Evolutionary conservation across 2,113 vertebrate genomes (phyloP).

Genomic region (Isichthys henryi): DNA sequence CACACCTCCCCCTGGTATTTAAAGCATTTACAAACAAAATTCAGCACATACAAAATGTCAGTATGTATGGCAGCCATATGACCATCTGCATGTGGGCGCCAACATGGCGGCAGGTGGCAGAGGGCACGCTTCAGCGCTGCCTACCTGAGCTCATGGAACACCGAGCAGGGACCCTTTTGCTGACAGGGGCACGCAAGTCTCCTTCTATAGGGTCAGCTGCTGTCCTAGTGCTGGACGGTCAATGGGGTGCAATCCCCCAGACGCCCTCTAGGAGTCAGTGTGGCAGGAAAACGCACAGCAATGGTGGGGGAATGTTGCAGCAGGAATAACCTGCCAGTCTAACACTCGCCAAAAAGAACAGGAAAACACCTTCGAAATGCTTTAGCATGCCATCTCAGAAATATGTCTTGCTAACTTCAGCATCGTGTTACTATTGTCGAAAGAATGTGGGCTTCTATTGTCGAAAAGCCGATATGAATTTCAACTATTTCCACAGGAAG

Average conservation of each 20-base stretch:
- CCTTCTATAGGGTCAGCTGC: not conserved
- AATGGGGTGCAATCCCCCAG: not conserved
- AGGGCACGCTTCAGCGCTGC: not conserved
- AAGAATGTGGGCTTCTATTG: not conserved
- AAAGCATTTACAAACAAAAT: conserved; percentile 4
- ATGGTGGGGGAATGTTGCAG: not conserved
- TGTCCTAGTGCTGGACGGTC: not conserved
- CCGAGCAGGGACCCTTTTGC: not conserved
- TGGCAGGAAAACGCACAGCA: not conserved
- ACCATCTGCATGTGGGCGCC: not conserved
- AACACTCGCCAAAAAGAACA: not conserved
- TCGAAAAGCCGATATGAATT: not conserved
- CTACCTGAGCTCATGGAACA: not conserved
- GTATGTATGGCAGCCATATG: not conserved
- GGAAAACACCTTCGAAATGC: not conserved
- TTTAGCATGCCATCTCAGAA: not conserved
- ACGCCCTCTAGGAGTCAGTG: not conserved
- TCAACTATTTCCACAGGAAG: not conserved
- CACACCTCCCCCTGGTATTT: not conserved
- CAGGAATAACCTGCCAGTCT: not conserved
- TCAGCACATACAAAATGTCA: not conserved
- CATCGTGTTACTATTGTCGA: not conserved
- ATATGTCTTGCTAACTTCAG: not conserved
- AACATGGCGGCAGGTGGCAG: not conserved
- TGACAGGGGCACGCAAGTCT: not conserved